A percentile compares a stretch with the other conserved stretches of the same genome.
These are phyloP conservation scores for Zapus hudsonius DNA, from an alignment of 2,113 vertebrate genomes.

Conservation along the genomic window DNA sequence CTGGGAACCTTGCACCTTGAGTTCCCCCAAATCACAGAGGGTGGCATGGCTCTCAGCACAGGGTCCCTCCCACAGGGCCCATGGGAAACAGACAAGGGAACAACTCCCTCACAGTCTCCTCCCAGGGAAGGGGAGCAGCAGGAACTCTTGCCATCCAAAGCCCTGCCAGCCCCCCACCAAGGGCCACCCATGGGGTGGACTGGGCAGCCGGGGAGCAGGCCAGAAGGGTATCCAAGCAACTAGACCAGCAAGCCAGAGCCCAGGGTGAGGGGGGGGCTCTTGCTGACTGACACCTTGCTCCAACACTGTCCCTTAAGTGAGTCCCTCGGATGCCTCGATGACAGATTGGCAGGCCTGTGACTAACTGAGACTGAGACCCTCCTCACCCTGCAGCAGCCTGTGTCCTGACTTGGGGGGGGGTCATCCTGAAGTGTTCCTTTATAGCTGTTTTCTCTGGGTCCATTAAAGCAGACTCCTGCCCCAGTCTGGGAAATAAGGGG, in stretches of 20 bases:
- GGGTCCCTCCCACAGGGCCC: background rate
- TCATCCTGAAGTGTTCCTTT: background rate
- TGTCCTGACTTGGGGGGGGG: background rate
- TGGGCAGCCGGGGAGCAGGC: background rate
- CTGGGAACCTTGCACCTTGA: constrained; percentile 59
- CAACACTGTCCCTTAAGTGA: background rate
- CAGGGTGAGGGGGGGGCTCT: background rate
- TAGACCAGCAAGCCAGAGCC: background rate
- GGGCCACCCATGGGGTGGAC: background rate
- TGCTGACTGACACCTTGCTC: background rate
- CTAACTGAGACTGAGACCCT: background rate
- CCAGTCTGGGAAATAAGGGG: background rate
- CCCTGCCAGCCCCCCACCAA: background rate
- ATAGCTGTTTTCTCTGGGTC: background rate
- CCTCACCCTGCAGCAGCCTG: background rate
- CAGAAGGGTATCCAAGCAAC: fast-evolving
- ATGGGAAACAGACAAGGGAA: background rate
- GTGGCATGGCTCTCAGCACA: background rate
- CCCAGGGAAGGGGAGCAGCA: background rate
- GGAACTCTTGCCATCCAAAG: too few relatives aligned
- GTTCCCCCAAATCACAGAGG: constrained; percentile 1
- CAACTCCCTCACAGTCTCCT: too few relatives aligned
- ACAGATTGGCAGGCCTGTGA: background rate
- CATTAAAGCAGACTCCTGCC: background rate
- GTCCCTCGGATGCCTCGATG: fast-evolving